Percentiles rank a stretch among this genome's conserved stretches.
Conservation (phyloP, 2,113 vertebrate genomes). For the Actinemys pallida region DNA sequence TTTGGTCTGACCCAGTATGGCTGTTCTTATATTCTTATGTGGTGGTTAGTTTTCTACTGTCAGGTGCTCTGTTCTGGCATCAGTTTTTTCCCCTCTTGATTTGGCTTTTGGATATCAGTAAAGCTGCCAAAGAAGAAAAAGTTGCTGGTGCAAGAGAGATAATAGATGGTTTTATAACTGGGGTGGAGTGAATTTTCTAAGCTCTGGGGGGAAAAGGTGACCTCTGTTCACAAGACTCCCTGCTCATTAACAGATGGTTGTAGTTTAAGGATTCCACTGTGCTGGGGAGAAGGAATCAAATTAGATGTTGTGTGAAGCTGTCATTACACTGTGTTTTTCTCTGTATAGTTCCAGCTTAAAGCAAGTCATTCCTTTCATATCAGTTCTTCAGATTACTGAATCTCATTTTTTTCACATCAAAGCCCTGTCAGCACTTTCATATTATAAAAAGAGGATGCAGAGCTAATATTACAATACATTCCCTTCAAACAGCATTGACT, state of each 20-base stretch:
- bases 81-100: slow-evolving; percentile 5
- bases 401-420: slow-evolving; percentile 61
- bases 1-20: too few relatives aligned
- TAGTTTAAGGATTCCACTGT: slow-evolving; percentile 17
- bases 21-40: too few relatives aligned
- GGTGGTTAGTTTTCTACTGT: not conserved
- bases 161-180: slow-evolving; percentile 4
- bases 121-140: slow-evolving; percentile 24
- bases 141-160: not conserved
- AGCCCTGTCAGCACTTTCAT: slow-evolving; percentile 24
- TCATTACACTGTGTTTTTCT: slow-evolving; percentile 18
- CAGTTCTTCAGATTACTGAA: slow-evolving; percentile 42
- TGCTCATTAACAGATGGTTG: slow-evolving; percentile 53
- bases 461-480: slow-evolving; percentile 58
- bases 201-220: slow-evolving; percentile 18
- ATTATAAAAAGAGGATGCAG: not conserved
- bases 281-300: slow-evolving; percentile 27
- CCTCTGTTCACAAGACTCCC: slow-evolving; percentile 33
- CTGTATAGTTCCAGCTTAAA: slow-evolving; percentile 32
- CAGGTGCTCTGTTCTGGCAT: not conserved
- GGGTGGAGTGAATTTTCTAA: slow-evolving; percentile 15
- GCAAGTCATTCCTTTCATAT: slow-evolving; percentile 31
- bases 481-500: slow-evolving; percentile 50
- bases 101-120: not conserved
- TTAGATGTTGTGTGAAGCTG: slow-evolving; percentile 40